phyloP scores from a whole-genome alignment of 2,888 invertebrate species.

The Athalia circularis region DNA sequence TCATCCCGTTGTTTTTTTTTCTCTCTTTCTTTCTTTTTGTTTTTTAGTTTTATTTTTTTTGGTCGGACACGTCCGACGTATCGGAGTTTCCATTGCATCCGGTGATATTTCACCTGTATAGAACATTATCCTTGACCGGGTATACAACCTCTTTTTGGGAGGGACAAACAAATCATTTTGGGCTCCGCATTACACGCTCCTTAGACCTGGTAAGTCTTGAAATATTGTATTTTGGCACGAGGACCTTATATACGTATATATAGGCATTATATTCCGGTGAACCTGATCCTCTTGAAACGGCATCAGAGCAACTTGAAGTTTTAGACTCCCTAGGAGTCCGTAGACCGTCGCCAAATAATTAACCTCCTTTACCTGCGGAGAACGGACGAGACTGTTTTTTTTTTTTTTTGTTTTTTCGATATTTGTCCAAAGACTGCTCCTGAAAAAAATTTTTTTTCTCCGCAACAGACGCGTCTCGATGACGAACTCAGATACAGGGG shows the following conservation, averaged over 20 bases:
- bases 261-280: too few species aligned
- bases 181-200: slow-evolving; percentile 69
- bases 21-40: background rate
- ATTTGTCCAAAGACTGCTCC: background rate
- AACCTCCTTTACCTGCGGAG: slow-evolving; percentile 55
- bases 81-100: slow-evolving; percentile 55
- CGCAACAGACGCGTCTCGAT: slow-evolving; percentile 16
- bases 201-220: slow-evolving; percentile 62
- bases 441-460: slow-evolving; percentile 7
- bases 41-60: background rate
- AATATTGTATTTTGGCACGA: slow-evolving; percentile 70
- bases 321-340: slow-evolving; percentile 52
- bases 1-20: too few species aligned
- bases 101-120: slow-evolving; percentile 65
- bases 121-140: slow-evolving; percentile 18
- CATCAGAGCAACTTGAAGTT: slow-evolving; percentile 38
- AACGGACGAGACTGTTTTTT: background rate
- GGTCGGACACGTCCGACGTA: background rate
- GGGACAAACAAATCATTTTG: slow-evolving; percentile 67
- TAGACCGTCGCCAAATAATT: slow-evolving; percentile 59
- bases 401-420: slow-evolving; percentile 30
- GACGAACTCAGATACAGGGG: slow-evolving; percentile 13
- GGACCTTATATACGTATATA: slow-evolving; percentile 36
- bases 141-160: slow-evolving; percentile 49
- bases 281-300: too few species aligned